A percentile compares a stretch with the other conserved stretches of the same genome.
Conservation (phyloP, 1,140 invertebrate species). For the Magallana ariakensis region DNA sequence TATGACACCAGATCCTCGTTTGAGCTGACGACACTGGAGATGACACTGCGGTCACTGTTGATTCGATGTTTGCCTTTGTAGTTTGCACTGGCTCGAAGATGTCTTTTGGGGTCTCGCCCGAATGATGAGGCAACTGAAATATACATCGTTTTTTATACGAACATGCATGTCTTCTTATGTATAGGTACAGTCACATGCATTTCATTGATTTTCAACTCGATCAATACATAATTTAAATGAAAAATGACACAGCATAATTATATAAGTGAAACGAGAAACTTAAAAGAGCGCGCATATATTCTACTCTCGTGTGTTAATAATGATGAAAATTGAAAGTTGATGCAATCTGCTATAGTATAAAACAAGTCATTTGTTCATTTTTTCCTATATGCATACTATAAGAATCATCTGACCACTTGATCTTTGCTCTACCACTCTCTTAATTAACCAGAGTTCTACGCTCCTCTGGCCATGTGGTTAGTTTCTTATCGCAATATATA, state of each 20-base stretch:
- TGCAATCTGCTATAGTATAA: too few relatives aligned
- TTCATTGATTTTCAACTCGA: not conserved
- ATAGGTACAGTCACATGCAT: not conserved
- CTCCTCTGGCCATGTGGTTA: too few relatives aligned
- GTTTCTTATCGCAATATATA: too few relatives aligned
- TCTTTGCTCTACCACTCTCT: too few relatives aligned
- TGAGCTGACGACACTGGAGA: not conserved
- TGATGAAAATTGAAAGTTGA: too few relatives aligned
- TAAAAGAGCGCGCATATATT: too few relatives aligned
- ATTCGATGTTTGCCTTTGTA: conserved; percentile 16
- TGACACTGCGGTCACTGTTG: not conserved
- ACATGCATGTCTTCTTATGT: not conserved
- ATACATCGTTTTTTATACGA: not conserved
- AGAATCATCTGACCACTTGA: too few relatives aligned
- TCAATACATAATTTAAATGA: not conserved
- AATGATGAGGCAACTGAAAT: not conserved
- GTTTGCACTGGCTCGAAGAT: not conserved
- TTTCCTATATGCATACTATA: too few relatives aligned
- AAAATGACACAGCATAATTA: not conserved
- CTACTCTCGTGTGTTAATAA: too few relatives aligned
- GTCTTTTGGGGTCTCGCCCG: not conserved
- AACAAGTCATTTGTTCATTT: too few relatives aligned
- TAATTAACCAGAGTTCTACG: too few relatives aligned
- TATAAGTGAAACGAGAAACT: not conserved
- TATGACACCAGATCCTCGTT: conserved; percentile 24